phyloP scores from a whole-genome alignment of 2,888 invertebrate genomes.

The Stegana nigrithorax region DNA sequence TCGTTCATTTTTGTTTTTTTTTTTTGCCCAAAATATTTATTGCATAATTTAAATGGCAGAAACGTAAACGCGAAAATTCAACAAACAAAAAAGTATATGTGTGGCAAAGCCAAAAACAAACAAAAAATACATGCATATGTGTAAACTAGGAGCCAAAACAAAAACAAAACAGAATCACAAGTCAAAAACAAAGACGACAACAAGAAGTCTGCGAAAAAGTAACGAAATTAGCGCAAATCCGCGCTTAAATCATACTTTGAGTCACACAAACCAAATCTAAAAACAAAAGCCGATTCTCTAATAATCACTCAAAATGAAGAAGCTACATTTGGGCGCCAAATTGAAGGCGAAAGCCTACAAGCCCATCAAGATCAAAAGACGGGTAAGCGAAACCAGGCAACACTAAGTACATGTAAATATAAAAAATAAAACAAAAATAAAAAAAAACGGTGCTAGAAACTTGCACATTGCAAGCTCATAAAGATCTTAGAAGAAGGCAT shows the following conservation, averaged over 20 bases:
- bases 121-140: too few species aligned
- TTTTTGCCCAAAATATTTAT: conserved; percentile 36
- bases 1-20: conserved; percentile 17
- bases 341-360: conserved; percentile 49
- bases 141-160: not conserved
- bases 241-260: too few species aligned
- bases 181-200: not conserved
- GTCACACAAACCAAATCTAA: too few species aligned
- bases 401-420: too few species aligned
- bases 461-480: too few species aligned
- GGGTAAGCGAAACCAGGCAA: too few species aligned
- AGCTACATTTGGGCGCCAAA: conserved; percentile 59
- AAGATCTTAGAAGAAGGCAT: too few species aligned
- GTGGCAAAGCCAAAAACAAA: not conserved
- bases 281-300: conserved; percentile 12
- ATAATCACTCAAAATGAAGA: conserved; percentile 53
- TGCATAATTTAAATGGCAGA: conserved; percentile 49
- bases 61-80: not conserved
- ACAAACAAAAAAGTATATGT: not conserved
- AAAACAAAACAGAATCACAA: conserved; percentile 6
- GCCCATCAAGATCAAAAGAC: conserved; percentile 62
- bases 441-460: too few species aligned
- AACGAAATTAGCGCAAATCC: too few species aligned
- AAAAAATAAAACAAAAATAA: not conserved
- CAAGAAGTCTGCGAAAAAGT: too few species aligned